Evolutionary conservation across 2,888 invertebrate species (phyloP).

Genomic region (Lasioglossum villosulum): DNA sequence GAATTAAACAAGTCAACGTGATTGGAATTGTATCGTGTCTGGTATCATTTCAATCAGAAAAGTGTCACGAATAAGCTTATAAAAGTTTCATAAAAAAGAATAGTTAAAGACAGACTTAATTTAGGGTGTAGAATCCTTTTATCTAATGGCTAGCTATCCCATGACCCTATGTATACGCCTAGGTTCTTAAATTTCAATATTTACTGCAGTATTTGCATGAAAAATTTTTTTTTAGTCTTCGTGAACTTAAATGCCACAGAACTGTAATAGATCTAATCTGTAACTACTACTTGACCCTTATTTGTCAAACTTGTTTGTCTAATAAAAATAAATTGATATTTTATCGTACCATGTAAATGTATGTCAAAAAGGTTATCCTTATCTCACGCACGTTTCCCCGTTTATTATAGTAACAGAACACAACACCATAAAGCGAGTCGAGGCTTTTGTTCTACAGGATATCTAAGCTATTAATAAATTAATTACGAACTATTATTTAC

Average conservation of each 20-base stretch:
- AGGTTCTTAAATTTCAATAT: no score
- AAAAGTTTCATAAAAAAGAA: no score
- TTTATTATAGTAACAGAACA: neutral
- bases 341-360: conserved; percentile 5
- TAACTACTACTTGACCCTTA: conserved; percentile 11
- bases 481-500: neutral
- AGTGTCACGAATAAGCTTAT: no score
- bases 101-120: no score
- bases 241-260: neutral
- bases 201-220: neutral
- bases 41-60: no score
- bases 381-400: neutral
- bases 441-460: neutral
- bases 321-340: conserved; percentile 16
- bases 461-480: neutral
- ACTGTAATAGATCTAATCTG: neutral
- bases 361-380: neutral
- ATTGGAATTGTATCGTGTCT: no score
- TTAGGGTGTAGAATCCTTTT: no score
- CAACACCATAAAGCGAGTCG: neutral
- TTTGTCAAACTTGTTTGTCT: conserved; percentile 8
- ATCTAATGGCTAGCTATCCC: no score
- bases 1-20: no score
- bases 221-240: neutral
- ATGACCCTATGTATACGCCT: no score